Percentiles rank a stretch among this genome's conserved stretches.
Evolutionary conservation across 2,888 invertebrate species (phyloP).

Genomic region (Drosophila austrosaltans): DNA sequence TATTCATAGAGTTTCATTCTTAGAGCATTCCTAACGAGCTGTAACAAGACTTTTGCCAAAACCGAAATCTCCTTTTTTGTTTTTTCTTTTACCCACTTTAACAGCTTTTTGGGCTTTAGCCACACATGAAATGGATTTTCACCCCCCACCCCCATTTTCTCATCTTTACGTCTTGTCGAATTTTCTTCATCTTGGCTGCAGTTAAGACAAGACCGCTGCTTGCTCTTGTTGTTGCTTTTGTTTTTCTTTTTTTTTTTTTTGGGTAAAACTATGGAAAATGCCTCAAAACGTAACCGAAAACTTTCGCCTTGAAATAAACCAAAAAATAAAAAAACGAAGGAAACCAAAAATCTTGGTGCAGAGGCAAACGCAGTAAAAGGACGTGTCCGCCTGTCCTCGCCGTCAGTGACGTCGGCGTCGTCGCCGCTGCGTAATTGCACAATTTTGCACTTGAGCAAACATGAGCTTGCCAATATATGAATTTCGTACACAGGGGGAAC

Average conservation of each 20-base stretch:
- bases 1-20: background rate
- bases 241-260: slow-evolving; percentile 29
- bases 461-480: slow-evolving; percentile 61
- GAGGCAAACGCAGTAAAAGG: slow-evolving; percentile 25
- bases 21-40: slow-evolving; percentile 9
- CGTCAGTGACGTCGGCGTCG: slow-evolving; percentile 23
- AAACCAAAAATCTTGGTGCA: slow-evolving; percentile 24
- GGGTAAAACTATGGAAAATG: slow-evolving; percentile 39
- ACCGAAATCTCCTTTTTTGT: background rate
- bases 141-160: background rate
- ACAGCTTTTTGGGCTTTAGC: slow-evolving; percentile 24
- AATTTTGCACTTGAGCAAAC: slow-evolving; percentile 74
- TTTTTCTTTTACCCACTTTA: slow-evolving; percentile 18
- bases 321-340: slow-evolving; percentile 29
- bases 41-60: slow-evolving; percentile 1
- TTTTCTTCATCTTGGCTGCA: slow-evolving; percentile 16
- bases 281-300: slow-evolving; percentile 37
- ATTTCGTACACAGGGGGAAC: slow-evolving; percentile 9
- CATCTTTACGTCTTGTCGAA: background rate
- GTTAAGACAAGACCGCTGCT: slow-evolving; percentile 20
- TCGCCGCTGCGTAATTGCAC: slow-evolving; percentile 64
- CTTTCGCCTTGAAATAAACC: slow-evolving; percentile 34
- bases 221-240: background rate
- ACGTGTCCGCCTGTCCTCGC: slow-evolving; percentile 14
- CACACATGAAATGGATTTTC: slow-evolving; percentile 22